phyloP scores from a whole-genome alignment of 2,797 vertebrate genomes.

The Serranus cabrilla region DNA sequence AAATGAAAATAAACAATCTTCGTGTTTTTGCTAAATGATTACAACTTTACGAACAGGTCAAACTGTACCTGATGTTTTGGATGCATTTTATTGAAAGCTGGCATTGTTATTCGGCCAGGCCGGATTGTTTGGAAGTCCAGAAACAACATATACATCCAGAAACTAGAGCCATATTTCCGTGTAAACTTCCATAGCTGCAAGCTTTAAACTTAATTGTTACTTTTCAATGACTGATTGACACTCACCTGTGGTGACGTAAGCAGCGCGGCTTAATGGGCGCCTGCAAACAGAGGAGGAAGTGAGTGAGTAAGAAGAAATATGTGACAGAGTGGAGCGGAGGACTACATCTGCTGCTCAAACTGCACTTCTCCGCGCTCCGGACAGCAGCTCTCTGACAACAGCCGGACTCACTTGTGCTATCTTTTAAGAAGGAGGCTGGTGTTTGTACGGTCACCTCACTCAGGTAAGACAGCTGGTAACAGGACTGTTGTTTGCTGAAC shows the following conservation, averaged over 20 bases:
- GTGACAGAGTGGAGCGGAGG: constrained; percentile 46
- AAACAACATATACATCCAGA: neutral
- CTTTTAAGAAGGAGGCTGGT: neutral
- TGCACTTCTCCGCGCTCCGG: constrained; percentile 3
- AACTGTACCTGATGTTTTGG: neutral
- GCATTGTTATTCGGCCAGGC: too few species aligned
- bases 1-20: neutral
- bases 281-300: constrained; percentile 68
- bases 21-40: rapidly evolving
- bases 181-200: neutral
- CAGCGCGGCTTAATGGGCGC: constrained; percentile 44
- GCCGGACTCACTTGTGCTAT: neutral
- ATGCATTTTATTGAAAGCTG: neutral
- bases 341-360: constrained; percentile 18
- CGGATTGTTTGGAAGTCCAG: neutral
- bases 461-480: constrained; percentile 59
- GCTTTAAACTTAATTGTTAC: neutral
- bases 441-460: constrained; percentile 12
- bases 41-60: rapidly evolving
- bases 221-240: constrained; percentile 30
- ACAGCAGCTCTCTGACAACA: constrained; percentile 1
- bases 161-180: neutral
- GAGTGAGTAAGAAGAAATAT: constrained; percentile 36
- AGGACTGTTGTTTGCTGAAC: neutral
- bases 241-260: constrained; percentile 82